Base-by-base conservation (phyloP, 2,888 invertebrate species). In the Xiphydria camelus region DNA sequence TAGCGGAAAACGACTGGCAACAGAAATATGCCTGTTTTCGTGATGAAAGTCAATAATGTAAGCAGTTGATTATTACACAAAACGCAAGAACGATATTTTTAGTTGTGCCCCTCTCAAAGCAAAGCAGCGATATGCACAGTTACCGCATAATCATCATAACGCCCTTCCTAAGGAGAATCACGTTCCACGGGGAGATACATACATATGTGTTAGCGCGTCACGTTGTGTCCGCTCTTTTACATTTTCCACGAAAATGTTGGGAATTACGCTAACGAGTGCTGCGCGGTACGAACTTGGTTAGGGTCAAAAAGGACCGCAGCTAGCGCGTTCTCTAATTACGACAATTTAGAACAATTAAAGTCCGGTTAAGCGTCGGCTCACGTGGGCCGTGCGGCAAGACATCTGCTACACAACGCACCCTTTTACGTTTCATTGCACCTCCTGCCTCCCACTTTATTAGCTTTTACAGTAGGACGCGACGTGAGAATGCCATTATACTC, bases 311-410 rank as follows among this genome's bases (percentile, higher is more conserved):
- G 34, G 34, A 29, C 18, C 18, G 33, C 38, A 21, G 15, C 22
- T 29, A 39, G 15, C 14, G 37, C 22, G 36, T 51, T 50, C 49
- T 55, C 56, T 64, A 59, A 59, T 65, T 59, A 56, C 59, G 46
- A 53, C 54, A 59, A 64, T 62, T 55, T 41, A 47, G 40, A 51
- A 57, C 62, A 64, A 66, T 66, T 62, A 64, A 64, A 64, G 59
- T 53, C 48, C 52, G 54, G 58, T 61, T 62, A 63, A 55, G 45
- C 40, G 46, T 47, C 41, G 34, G 38, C 47, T 51, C 44, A 57
- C 52, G 59, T 53, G 53, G 45, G 42, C 39, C 35, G 50, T 52
- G 37, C 55, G 31, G 39, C 37, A 49, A 51, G 55, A 48, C 42
- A 45, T 41, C 18, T 49, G 41, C 34, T 53, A 45, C 49, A 45